Evolutionary conservation across 30 jellyfish, hydroid and myxozoan species (phyloP), one percentile per base, ranked within the genome.

Genomic region (Morbakka virulenta): DNA sequence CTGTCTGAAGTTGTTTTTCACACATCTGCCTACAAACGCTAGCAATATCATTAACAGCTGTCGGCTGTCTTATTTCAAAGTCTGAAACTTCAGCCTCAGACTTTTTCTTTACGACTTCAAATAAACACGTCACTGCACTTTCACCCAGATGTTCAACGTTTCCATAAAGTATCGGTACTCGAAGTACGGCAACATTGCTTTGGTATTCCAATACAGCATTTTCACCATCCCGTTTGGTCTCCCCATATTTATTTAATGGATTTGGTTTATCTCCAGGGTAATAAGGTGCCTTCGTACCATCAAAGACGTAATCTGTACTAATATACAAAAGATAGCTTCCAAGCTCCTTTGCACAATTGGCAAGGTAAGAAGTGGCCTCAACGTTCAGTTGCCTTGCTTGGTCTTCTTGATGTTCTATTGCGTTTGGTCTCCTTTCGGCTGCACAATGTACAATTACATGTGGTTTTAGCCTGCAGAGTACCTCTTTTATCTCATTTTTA

Each of bases 271-370:
- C 95, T 32, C 68, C 22, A 14, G 95, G 80, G 31, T 71, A 79
- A 50, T 87, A 87, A 0, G 96, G 96, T 1, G 96, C 94, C 20
- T 47, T 48, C n/a, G 80, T 35, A 28, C 96, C 96, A 81, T 87
- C 96, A 72, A 87, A 87, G 17, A 87, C 96, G 52, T 87, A 87
- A 68, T 87, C 96, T 3, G 96, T 87, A 61, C 96, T 87, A 51
- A 87, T 79, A 28, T 87, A 87, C 74, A 87, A 53, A 63, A 81
- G 35, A 41, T 71, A 80, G 12, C 95, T 89, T 28, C 79, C 78
- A 23, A 64, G 77, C 36, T 73, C 67, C 28, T 82, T 17, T 35
- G 83, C 84, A 27, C 52, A 69, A 27, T 74, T 72, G 4, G 96
- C 94, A n/a, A 87, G 52, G 47, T 13, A 29, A 31, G 72, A 49